A percentile compares a stretch with the other conserved stretches of the same genome.
Conservation (phyloP, 2,113 vertebrate species). For the Oryzias javanicus region DNA sequence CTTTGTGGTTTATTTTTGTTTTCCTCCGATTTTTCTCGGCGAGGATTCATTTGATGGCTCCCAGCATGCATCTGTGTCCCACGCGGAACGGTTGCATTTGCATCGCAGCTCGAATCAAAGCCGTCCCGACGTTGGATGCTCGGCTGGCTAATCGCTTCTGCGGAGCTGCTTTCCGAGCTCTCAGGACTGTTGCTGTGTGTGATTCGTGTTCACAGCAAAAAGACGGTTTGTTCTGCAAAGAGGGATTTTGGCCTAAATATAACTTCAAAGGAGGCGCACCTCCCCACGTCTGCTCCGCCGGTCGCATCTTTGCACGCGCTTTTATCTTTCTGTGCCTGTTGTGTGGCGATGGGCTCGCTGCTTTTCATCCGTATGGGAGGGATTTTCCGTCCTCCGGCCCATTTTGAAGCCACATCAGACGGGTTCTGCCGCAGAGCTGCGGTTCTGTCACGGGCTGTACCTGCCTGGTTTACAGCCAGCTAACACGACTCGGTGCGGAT, state of each 20-base stretch:
- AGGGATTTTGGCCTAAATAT: slow-evolving; percentile 66
- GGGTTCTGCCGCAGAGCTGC: neutral
- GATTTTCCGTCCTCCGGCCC: slow-evolving; percentile 2
- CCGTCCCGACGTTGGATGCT: slow-evolving; percentile 9
- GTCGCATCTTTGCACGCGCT: slow-evolving; percentile 34
- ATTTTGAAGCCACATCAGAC: neutral
- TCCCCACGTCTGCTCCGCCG: slow-evolving; percentile 31
- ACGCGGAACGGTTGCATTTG: neutral
- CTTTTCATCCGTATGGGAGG: slow-evolving; percentile 11
- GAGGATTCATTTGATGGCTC: no score
- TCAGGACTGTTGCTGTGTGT: slow-evolving; percentile 11
- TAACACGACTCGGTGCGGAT: neutral
- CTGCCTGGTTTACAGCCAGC: neutral
- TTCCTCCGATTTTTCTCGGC: no score
- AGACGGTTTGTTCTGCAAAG: slow-evolving; percentile 50
- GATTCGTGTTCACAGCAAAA: slow-evolving; percentile 42
- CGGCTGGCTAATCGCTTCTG: slow-evolving; percentile 13
- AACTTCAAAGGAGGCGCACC: slow-evolving; percentile 51
- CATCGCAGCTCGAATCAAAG: slow-evolving; percentile 13
- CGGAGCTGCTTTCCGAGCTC: slow-evolving; percentile 23
- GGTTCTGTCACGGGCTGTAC: neutral
- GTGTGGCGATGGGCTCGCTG: slow-evolving; percentile 4
- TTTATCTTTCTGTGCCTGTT: slow-evolving; percentile 39
- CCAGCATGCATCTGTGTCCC: slow-evolving; percentile 7
- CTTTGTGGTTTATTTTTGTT: no score